These are phyloP conservation scores for Erebia epiphron DNA, from an alignment of 2,888 invertebrate genomes.

Conservation along the genomic window DNA sequence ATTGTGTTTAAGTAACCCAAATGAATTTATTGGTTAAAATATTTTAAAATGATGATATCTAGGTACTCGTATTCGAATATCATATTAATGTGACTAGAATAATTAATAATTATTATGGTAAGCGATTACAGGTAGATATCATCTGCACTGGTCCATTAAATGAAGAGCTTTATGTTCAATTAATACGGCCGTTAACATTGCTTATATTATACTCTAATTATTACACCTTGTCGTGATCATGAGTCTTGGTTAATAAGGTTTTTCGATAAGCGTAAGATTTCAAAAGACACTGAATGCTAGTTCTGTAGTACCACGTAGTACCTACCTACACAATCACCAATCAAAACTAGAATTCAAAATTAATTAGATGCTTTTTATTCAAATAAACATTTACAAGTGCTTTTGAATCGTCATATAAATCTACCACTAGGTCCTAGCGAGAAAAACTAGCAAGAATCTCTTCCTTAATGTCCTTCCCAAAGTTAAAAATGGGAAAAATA, in stretches of 20 bases:
- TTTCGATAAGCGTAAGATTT: background rate
- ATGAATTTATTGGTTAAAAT: background rate
- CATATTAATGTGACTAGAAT: background rate
- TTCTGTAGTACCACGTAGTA: too few species aligned
- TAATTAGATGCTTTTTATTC: too few species aligned
- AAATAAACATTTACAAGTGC: too few species aligned
- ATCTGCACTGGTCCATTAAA: slow-evolving; percentile 11
- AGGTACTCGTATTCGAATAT: slow-evolving; percentile 3
- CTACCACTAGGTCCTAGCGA: too few species aligned
- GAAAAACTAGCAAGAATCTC: too few species aligned
- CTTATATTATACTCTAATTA: background rate
- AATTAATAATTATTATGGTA: background rate
- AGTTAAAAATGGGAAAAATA: too few species aligned
- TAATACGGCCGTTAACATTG: background rate
- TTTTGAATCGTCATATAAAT: too few species aligned
- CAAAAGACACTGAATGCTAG: too few species aligned
- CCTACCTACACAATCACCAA: too few species aligned
- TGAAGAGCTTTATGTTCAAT: slow-evolving; percentile 12
- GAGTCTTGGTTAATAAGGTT: background rate
- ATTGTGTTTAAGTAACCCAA: background rate
- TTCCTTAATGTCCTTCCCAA: too few species aligned
- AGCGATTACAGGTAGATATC: slow-evolving; percentile 5
- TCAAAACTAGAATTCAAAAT: too few species aligned
- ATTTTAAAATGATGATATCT: slow-evolving; percentile 2
- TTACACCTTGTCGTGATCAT: background rate